Conservation (phyloP, 2,113 vertebrate genomes). For the Cardinalis cardinalis region DNA sequence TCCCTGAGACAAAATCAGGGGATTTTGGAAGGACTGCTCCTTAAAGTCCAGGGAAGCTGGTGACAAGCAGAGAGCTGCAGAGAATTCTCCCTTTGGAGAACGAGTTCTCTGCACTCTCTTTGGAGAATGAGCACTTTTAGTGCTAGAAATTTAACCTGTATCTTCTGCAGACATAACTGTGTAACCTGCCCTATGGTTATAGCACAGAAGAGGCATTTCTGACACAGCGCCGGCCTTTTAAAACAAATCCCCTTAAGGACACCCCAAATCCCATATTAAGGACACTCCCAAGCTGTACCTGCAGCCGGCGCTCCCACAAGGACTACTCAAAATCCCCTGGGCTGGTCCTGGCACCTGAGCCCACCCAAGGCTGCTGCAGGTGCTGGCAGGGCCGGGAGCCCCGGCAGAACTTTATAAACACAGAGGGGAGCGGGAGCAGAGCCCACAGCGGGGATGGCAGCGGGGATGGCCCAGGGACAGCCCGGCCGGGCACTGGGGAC, state of each 20-base stretch:
- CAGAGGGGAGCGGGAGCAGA: background rate
- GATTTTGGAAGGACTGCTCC: background rate
- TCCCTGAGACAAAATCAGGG: background rate
- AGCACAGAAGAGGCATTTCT: background rate
- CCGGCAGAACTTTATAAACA: no score
- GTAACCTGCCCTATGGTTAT: background rate
- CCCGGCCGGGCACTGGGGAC: background rate
- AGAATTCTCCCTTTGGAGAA: background rate
- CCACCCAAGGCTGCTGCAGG: background rate
- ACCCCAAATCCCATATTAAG: background rate
- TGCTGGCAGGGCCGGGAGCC: rapidly evolving
- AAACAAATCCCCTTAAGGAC: background rate
- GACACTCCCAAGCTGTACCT: background rate
- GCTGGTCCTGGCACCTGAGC: rapidly evolving
- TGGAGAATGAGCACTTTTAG: background rate
- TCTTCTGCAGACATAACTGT: background rate
- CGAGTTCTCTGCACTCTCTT: no score
- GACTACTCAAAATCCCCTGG: background rate
- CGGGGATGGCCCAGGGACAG: background rate
- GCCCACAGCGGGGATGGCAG: background rate
- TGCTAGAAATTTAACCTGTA: background rate
- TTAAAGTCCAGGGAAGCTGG: background rate
- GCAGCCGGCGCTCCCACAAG: background rate
- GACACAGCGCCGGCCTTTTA: background rate
- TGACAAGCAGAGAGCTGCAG: background rate